Conservation (phyloP, 2,888 invertebrate species). For the Latheticus oryzae region DNA sequence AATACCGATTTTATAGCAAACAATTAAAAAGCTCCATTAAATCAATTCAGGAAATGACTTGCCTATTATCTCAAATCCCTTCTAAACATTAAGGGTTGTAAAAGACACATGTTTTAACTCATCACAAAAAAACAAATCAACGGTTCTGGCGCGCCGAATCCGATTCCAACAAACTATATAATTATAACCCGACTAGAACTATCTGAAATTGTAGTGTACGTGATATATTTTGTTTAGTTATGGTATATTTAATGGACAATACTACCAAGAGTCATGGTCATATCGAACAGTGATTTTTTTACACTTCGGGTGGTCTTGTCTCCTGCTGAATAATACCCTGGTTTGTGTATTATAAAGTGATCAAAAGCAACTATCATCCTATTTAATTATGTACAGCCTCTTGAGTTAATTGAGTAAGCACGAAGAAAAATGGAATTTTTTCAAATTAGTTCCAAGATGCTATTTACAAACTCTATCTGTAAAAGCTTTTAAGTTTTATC, state of each 20-base stretch:
- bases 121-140: slow-evolving; percentile 4
- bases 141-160: slow-evolving; percentile 1
- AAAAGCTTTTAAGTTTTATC: too few relatives aligned
- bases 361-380: slow-evolving; percentile 36
- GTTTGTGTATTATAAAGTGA: slow-evolving; percentile 9
- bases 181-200: slow-evolving; percentile 20
- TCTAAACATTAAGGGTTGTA: slow-evolving; percentile 39
- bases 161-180: slow-evolving; percentile 13
- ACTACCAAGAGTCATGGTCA: slow-evolving; percentile 33
- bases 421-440: too few relatives aligned
- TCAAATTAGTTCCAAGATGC: too few relatives aligned
- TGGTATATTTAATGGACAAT: slow-evolving; percentile 27
- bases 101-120: slow-evolving; percentile 26
- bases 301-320: slow-evolving; percentile 41
- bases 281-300: slow-evolving; percentile 37
- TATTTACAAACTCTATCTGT: too few relatives aligned
- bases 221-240: slow-evolving; percentile 31
- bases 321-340: slow-evolving; percentile 21
- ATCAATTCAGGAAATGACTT: slow-evolving; percentile 36
- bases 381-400: slow-evolving; percentile 39
- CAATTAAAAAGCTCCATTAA: slow-evolving; percentile 28
- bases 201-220: slow-evolving; percentile 36
- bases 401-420: slow-evolving; percentile 38
- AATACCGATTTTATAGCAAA: slow-evolving; percentile 29
- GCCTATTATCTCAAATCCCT: slow-evolving; percentile 26